phyloP scores from a whole-genome alignment of 2,888 invertebrate genomes.

The Orchesella flavescens region DNA sequence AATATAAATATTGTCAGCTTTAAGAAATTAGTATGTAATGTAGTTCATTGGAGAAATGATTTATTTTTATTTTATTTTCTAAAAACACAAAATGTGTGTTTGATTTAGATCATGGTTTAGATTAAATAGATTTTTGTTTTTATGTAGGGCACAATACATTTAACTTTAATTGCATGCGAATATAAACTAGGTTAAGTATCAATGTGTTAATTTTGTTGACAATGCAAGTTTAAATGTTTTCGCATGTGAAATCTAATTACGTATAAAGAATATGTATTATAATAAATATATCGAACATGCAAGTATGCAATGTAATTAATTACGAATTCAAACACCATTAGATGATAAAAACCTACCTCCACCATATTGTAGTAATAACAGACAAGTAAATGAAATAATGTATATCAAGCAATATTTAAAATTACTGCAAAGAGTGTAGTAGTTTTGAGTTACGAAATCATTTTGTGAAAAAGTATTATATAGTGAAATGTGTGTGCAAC shows the following conservation, averaged over 20 bases:
- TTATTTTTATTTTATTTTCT: neutral
- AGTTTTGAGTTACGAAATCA: neutral
- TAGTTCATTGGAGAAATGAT: neutral
- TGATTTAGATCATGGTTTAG: neutral
- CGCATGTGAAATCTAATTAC: too few relatives aligned
- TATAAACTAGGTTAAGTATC: neutral
- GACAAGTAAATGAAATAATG: conserved; percentile 20
- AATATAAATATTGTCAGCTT: neutral
- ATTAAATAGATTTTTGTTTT: neutral
- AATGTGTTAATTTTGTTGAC: conserved; percentile 1
- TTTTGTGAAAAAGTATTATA: neutral
- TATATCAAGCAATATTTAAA: conserved; percentile 52
- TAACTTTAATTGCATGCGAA: neutral
- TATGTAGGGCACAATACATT: neutral
- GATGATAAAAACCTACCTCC: neutral
- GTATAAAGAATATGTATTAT: neutral
- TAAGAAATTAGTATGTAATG: neutral
- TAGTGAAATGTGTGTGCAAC: too few relatives aligned
- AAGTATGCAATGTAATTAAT: neutral
- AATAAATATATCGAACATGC: neutral
- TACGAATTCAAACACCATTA: neutral
- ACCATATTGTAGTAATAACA: neutral
- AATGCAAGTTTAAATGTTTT: conserved; percentile 29
- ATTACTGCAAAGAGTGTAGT: neutral
- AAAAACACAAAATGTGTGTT: neutral